Evolutionary conservation across 2,888 invertebrate species (phyloP).

Genomic region (Amphimallon solstitiale): DNA sequence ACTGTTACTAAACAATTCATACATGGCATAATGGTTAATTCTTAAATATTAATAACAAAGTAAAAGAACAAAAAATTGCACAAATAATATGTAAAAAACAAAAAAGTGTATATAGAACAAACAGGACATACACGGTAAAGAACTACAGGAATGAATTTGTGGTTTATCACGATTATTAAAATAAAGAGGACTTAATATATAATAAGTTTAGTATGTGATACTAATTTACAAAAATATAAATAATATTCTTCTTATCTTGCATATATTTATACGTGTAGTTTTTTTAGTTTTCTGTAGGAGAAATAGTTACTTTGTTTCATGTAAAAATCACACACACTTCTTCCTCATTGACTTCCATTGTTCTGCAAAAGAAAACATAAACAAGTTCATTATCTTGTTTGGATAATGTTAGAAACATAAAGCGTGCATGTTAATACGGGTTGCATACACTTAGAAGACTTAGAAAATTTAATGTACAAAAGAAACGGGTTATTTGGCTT

Average conservation of each 20-base stretch:
- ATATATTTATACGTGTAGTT: not conserved
- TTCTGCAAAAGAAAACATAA: slow-evolving; percentile 31
- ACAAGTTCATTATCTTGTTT: not conserved
- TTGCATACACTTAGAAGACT: too few species aligned
- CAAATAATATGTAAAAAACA: slow-evolving; percentile 10
- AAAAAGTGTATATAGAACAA: slow-evolving; percentile 2
- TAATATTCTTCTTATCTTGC: slow-evolving; percentile 27
- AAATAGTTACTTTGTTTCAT: slow-evolving; percentile 7
- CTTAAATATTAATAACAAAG: slow-evolving; percentile 8
- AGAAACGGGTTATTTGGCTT: too few species aligned
- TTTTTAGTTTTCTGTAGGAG: slow-evolving; percentile 2
- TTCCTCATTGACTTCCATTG: slow-evolving; percentile 34
- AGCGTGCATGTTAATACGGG: too few species aligned
- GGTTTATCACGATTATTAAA: slow-evolving; percentile 36
- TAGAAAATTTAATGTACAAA: too few species aligned
- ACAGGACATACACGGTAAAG: slow-evolving; percentile 8
- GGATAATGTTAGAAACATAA: too few species aligned
- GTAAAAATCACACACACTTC: slow-evolving; percentile 7
- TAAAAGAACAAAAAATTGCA: slow-evolving; percentile 24
- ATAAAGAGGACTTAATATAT: slow-evolving; percentile 12
- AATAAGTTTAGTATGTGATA: slow-evolving; percentile 8
- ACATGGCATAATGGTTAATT: slow-evolving; percentile 10
- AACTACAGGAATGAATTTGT: slow-evolving; percentile 38
- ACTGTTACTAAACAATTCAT: not conserved
- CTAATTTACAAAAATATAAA: slow-evolving; percentile 37